A percentile compares a stretch with the other conserved stretches of the same genome.
Evolutionary conservation across 2,797 vertebrate genomes (phyloP).

Genomic region (Cryptoblepharus egeriae): DNA sequence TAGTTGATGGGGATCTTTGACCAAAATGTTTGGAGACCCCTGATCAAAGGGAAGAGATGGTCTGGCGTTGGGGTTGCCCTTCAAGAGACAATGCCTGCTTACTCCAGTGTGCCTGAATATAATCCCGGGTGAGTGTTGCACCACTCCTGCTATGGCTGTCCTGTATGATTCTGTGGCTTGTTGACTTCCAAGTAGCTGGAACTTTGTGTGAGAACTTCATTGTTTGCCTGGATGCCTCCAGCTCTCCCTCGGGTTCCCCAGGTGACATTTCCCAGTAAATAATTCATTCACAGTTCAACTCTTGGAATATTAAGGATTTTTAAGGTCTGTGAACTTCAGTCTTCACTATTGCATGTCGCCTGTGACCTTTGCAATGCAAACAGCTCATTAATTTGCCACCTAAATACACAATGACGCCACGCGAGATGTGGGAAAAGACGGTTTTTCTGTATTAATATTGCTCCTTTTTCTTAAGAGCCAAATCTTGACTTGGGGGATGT

Average conservation of each 20-base stretch:
- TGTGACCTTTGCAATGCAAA: not conserved
- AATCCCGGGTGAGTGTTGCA: not conserved
- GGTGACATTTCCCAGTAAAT: conserved; percentile 13
- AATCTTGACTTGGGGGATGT: not conserved
- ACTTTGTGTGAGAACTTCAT: not conserved
- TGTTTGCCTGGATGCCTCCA: not conserved
- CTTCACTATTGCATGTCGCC: not conserved
- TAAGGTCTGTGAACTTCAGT: not conserved
- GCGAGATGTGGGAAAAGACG: not conserved
- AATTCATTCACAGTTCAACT: accelerated
- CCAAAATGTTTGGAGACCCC: too few species aligned
- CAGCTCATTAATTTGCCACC: not conserved
- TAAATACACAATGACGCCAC: conserved; percentile 16
- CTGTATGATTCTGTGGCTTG: not conserved
- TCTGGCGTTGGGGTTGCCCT: too few species aligned
- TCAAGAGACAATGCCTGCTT: too few species aligned
- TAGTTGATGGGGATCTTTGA: too few species aligned
- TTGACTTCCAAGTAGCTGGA: not conserved
- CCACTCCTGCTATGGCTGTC: not conserved
- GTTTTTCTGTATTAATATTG: not conserved
- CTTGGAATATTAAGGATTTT: conserved; percentile 10
- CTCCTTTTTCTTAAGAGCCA: not conserved
- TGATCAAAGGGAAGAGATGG: too few species aligned
- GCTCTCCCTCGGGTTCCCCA: not conserved
- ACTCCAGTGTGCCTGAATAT: too few species aligned